Evolutionary conservation across 2,113 vertebrate species (phyloP), one percentile per base, ranked within the genome.

Genomic region (Chiloscyllium plagiosum): DNA sequence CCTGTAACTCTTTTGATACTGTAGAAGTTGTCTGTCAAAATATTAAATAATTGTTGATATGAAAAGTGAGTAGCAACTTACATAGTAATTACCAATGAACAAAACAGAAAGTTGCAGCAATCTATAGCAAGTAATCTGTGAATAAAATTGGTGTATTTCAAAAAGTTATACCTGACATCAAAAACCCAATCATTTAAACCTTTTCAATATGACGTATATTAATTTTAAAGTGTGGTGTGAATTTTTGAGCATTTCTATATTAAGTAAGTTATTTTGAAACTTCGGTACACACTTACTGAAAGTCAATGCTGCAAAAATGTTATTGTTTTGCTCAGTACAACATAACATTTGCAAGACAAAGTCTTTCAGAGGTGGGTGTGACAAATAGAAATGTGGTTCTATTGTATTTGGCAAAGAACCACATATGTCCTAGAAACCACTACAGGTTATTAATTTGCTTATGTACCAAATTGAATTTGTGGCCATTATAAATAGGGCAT

Each of bases 1-100:
- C 96, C 96, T 95, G 97, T 26, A 99, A 97, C 96, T 99, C 99
- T 76, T 97, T 96, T 0, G 99, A 98, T 89, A 98, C 98, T 61
- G 96, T 29, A 2, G 98, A 99, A 69, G 98, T 97, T 61, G 98
- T 98, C 99, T 99, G 96, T 12, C 29, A 95, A 95, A 76, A 61
- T 69, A 95, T 24, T 29, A 15, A 50, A 4, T 47, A 94, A 29
- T 94, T 42, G 8, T 72, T 72, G 17, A 37, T 47, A 93, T 17
- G 61, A 93, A 93, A 93, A 93, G 22, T 68, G 52, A 52, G 87
- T 10, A 90, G 26, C 47, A 90, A 61, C 29, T 65, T 61, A 26
- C 29, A 61, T 0, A 2, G 0, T 89, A 56, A 56, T 50, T 50
- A 50, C 7, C 4, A 89, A 33, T 89, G 37, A 72, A 95, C 10